Base-by-base conservation (phyloP, 2,888 invertebrate species). In the Sphinx pinastri region DNA sequence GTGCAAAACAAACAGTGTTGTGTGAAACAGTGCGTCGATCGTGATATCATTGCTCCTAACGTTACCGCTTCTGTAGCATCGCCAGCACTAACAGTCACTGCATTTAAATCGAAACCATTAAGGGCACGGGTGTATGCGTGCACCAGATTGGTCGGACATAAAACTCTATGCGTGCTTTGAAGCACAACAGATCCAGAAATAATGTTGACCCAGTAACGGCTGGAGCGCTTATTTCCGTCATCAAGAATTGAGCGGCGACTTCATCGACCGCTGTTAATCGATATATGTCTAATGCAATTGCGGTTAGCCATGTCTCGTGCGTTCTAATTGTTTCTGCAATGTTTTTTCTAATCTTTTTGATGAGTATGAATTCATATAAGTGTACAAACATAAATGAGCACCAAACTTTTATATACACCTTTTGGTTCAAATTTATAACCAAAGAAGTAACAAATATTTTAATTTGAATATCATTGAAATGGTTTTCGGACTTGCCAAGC, bases 141-240 rank as follows among this genome's bases (percentile, higher is more conserved):
- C 79, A 82, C 80, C 83, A 84, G 81, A 82, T 84, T 81, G 82
- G 75, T 77, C 83, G 81, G 77, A 81, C 84, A 88, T 90, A 90
- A 89, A 89, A 85, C 82, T 85, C 83, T 82, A 88, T 86, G 88
- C 88, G 87, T 85, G 85, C 85, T 84, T 84, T 88, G 84, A 84
- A 89, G 86, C 87, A 91, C 89, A 90, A 89, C 89, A 83, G 87
- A 83, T 85, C 87, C 89, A 87, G 89, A 91, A 94, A 94, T 93
- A 94, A 91, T 91, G 82, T 81, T 93, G 93, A 93, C 93, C 93
- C 89, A 94, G 84, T 92, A 89, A 91, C 88, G 88, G 85, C 92
- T 93, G 92, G 92, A 93, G 85, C 87, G 91, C 88, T 90, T 93
- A 93, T 93, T 92, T 93, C 93, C 92, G 93, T 91, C 93, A 91